These are phyloP conservation scores for Lepeophtheirus nordmannii DNA, from an alignment of 2,888 invertebrate species.

Conservation along the genomic window DNA sequence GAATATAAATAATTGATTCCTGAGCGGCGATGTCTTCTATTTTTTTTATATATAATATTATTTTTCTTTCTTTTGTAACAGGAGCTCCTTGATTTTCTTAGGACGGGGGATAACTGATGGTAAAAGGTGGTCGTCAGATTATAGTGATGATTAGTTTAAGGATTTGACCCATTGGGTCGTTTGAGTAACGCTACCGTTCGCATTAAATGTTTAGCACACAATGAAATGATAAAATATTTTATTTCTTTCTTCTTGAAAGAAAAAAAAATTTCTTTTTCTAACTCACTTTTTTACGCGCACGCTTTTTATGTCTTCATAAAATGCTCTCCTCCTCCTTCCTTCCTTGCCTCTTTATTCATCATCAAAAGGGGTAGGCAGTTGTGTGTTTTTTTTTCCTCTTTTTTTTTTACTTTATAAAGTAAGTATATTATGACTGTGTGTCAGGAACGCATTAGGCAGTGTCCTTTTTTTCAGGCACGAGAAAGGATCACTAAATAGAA, in stretches of 20 bases:
- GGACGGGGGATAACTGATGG: neutral
- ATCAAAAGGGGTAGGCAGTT: neutral
- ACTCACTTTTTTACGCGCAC: neutral
- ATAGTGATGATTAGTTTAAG: neutral
- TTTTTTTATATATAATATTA: no score
- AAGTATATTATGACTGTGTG: no score
- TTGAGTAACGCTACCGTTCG: neutral
- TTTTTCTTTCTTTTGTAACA: no score
- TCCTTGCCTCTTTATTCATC: neutral
- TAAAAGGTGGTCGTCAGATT: neutral
- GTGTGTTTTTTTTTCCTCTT: no score
- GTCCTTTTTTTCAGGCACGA: neutral
- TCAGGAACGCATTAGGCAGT: neutral
- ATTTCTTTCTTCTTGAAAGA: slow-evolving; percentile 1
- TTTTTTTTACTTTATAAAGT: no score
- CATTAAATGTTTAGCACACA: slow-evolving; percentile 1
- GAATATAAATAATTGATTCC: no score
- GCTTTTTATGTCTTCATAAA: neutral
- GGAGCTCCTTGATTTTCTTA: no score
- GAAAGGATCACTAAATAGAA: slow-evolving; percentile 2
- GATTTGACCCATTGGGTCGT: neutral
- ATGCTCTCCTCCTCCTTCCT: neutral
- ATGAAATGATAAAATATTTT: neutral
- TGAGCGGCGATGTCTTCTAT: no score
- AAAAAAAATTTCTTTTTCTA: neutral